phyloP scores from a whole-genome alignment of 2,797 vertebrate species.

The Clamator glandarius region DNA sequence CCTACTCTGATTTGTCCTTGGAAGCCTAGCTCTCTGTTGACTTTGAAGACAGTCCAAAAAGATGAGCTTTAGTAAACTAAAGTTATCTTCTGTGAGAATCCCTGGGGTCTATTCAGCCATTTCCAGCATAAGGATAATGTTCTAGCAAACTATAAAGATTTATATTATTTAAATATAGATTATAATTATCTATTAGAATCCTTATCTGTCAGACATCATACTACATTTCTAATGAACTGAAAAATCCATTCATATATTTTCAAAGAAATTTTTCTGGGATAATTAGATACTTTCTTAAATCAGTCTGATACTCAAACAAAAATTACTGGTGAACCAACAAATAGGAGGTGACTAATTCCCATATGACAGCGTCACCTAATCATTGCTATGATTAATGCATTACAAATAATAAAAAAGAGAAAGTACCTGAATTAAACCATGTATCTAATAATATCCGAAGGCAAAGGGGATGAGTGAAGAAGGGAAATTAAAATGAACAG shows the following conservation, averaged over 20 bases:
- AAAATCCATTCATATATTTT: slow-evolving; percentile 34
- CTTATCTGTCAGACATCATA: neutral
- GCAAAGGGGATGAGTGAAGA: neutral
- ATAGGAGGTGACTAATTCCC: slow-evolving; percentile 16
- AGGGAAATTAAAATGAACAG: neutral
- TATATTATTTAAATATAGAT: neutral
- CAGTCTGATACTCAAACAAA: neutral
- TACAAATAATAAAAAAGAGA: slow-evolving; percentile 17
- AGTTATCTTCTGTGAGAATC: neutral
- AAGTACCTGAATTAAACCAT: slow-evolving; percentile 25
- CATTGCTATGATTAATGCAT: slow-evolving; percentile 20
- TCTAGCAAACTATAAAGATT: neutral
- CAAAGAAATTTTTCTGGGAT: slow-evolving; percentile 14
- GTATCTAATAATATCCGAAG: neutral
- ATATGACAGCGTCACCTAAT: neutral
- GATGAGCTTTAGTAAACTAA: neutral
- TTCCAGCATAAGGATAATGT: neutral
- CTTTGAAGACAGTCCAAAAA: neutral
- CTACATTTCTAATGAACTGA: slow-evolving; percentile 7
- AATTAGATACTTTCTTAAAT: slow-evolving; percentile 34
- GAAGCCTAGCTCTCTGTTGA: neutral
- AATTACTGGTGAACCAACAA: neutral
- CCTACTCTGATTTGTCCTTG: neutral
- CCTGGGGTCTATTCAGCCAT: neutral
- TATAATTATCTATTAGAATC: slow-evolving; percentile 12